Evolutionary conservation across 2,797 vertebrate genomes (phyloP).

Genomic region (Platyrinchus mystaceus): DNA sequence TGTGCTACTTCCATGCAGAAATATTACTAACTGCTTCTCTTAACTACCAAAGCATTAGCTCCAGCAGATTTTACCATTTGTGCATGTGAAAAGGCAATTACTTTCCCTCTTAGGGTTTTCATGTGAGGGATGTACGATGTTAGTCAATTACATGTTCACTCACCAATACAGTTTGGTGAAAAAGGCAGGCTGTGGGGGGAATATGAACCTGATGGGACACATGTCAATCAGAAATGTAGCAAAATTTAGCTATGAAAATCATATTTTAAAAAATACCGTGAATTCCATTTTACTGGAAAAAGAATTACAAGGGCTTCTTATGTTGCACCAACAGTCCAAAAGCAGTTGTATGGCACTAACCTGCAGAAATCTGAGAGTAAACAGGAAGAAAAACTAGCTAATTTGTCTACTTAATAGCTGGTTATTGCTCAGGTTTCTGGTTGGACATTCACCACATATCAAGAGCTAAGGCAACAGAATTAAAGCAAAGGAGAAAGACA

Average conservation of each 20-base stretch:
- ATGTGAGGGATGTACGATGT: background rate
- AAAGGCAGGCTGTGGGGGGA: background rate
- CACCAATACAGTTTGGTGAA: background rate
- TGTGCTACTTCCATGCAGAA: background rate
- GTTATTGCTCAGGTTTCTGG: background rate
- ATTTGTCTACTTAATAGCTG: background rate
- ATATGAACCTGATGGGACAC: background rate
- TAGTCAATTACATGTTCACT: slow-evolving; percentile 1
- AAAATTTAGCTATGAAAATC: background rate
- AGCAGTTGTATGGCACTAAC: background rate
- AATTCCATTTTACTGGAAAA: background rate
- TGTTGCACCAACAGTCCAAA: accelerated
- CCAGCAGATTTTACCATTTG: background rate
- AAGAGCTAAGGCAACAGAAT: background rate
- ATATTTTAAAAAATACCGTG: background rate
- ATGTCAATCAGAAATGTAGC: background rate
- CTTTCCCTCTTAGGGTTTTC: slow-evolving; percentile 11
- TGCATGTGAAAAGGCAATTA: slow-evolving; percentile 21
- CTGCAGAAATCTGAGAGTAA: background rate
- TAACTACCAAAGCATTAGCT: slow-evolving; percentile 13
- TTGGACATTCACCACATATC: background rate
- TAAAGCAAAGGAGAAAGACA: background rate
- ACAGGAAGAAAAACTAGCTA: background rate
- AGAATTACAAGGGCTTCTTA: background rate
- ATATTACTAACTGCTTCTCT: background rate